Evolutionary conservation across 2,113 vertebrate genomes (phyloP).

Genomic region (Melanerpes aurifrons): DNA sequence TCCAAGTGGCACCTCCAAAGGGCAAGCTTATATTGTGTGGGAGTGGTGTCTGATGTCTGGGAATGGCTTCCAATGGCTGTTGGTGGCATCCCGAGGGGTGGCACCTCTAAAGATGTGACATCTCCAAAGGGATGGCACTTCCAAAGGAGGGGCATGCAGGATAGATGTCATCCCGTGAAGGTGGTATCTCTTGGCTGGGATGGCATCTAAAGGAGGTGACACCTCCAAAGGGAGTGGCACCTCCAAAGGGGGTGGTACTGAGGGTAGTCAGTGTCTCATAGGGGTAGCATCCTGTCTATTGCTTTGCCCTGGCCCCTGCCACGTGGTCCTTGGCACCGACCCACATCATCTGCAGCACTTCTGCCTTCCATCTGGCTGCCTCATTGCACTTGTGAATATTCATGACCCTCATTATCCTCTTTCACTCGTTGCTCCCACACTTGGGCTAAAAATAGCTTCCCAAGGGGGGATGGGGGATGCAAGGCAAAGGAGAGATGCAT

Average conservation of each 20-base stretch:
- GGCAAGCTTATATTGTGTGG: background rate
- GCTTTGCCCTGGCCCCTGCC: slow-evolving; percentile 3
- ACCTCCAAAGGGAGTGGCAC: background rate
- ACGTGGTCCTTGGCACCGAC: slow-evolving; percentile 37
- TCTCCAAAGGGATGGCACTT: background rate
- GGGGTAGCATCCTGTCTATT: background rate
- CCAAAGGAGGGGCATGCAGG: background rate
- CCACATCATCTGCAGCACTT: slow-evolving; percentile 76
- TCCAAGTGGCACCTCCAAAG: background rate
- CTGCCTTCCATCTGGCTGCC: slow-evolving; percentile 67
- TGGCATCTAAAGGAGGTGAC: background rate
- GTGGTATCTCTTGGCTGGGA: background rate
- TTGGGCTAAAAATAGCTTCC: slow-evolving; percentile 68
- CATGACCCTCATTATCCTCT: slow-evolving; percentile 68
- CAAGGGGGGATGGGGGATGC: background rate
- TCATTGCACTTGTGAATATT: slow-evolving; percentile 68
- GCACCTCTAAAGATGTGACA: too few relatives aligned
- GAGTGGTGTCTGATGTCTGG: background rate
- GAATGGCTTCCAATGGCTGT: too few relatives aligned
- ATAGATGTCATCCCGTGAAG: background rate
- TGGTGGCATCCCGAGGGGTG: background rate
- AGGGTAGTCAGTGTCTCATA: background rate
- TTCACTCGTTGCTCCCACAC: slow-evolving; percentile 60
- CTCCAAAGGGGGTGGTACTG: background rate
- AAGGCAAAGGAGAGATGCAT: background rate